Percentiles rank a stretch among this genome's conserved stretches.
phyloP scores from a whole-genome alignment of 2,888 invertebrate species.

The Cheilosia variabilis region DNA sequence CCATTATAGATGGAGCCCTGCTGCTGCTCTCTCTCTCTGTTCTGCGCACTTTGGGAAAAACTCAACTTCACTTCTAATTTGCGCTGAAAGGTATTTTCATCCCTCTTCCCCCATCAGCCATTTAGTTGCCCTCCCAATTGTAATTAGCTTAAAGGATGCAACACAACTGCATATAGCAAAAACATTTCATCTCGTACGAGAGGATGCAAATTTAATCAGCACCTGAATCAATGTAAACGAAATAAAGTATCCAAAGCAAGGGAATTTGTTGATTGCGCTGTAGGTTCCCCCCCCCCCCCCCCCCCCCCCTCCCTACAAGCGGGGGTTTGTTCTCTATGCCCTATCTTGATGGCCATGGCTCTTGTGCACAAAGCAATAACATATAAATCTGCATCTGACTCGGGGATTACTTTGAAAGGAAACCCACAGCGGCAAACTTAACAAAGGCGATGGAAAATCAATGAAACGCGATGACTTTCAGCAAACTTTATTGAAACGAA shows the following conservation, averaged over 20 bases:
- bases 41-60: background rate
- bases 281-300: too few relatives aligned
- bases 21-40: too few relatives aligned
- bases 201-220: slow-evolving; percentile 46
- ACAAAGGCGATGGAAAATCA: background rate
- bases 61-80: background rate
- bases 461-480: slow-evolving; percentile 29
- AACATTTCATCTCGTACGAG: background rate
- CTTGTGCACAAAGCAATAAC: slow-evolving; percentile 24
- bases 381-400: slow-evolving; percentile 31
- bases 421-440: slow-evolving; percentile 13
- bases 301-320: slow-evolving; percentile 24
- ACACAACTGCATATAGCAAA: slow-evolving; percentile 8
- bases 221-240: slow-evolving; percentile 37
- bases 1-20: too few relatives aligned
- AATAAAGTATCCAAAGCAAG: slow-evolving; percentile 28
- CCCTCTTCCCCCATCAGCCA: background rate
- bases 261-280: slow-evolving; percentile 38
- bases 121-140: background rate
- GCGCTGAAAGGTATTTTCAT: background rate
- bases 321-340: slow-evolving; percentile 4
- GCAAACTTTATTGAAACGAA: slow-evolving; percentile 72
- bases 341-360: background rate
- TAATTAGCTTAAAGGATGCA: slow-evolving; percentile 44
- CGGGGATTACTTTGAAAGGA: slow-evolving; percentile 10